A percentile compares a stretch with the other conserved stretches of the same genome.
Conservation (phyloP, 1,140 invertebrate species). For the Atopsyche davidsoni region DNA sequence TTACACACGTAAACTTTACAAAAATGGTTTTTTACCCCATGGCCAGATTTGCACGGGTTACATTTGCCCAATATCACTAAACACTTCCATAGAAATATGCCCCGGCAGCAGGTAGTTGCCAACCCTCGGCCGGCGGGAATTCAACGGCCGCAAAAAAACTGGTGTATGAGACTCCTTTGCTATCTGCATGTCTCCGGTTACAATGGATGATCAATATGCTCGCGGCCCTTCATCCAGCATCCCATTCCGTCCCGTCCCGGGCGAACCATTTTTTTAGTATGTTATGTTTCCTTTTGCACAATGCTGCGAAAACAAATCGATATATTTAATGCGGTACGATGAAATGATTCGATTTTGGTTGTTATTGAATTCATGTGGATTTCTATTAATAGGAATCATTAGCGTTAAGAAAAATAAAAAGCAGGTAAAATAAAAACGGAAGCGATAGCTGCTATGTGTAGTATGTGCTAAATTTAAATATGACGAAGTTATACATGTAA, state of each 20-base stretch:
- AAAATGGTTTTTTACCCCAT: too few relatives aligned
- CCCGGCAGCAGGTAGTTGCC: constrained; percentile 22
- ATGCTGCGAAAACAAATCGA: constrained; percentile 21
- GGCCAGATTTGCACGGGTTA: constrained; percentile 17
- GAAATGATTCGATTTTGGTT: neutral
- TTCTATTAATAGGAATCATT: neutral
- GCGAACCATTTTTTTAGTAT: constrained; percentile 11
- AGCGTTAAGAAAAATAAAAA: neutral
- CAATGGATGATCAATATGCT: constrained; percentile 27
- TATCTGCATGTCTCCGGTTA: constrained; percentile 26
- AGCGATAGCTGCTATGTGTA: too few relatives aligned
- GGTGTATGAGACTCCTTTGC: constrained; percentile 25
- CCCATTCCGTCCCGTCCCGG: too few relatives aligned
- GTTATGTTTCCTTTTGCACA: constrained; percentile 24
- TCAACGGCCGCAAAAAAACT: constrained; percentile 18
- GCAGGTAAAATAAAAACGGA: too few relatives aligned
- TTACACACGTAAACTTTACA: too few relatives aligned
- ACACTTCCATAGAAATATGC: constrained; percentile 18
- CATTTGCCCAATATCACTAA: constrained; percentile 22
- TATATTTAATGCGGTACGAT: neutral
- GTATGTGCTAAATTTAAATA: too few relatives aligned
- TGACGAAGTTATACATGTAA: too few relatives aligned
- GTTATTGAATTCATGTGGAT: constrained; percentile 6
- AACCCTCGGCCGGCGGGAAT: constrained; percentile 1
- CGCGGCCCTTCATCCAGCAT: too few relatives aligned